Conservation (phyloP, 2,888 invertebrate species). For the Drosophila leonis region DNA sequence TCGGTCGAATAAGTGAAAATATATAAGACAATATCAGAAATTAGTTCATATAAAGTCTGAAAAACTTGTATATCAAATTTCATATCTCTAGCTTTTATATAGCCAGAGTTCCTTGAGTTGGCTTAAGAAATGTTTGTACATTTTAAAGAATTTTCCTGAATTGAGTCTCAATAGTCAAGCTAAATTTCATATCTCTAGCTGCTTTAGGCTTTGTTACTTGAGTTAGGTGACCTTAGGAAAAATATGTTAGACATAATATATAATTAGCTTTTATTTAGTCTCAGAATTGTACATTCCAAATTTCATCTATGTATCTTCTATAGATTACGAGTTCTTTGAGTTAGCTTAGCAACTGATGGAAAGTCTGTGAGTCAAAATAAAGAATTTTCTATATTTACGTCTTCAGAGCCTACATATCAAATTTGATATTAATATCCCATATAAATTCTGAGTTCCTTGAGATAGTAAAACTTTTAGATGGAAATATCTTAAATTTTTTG, state of each 20-base stretch:
- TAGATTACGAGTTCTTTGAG: neutral
- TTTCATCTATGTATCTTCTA: neutral
- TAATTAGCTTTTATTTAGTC: fast-evolving
- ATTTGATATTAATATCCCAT: neutral
- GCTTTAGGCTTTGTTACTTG: neutral
- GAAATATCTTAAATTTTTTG: neutral
- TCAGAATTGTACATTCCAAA: neutral
- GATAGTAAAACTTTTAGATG: neutral
- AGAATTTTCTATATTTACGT: fast-evolving
- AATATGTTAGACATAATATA: neutral
- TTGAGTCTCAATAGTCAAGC: neutral
- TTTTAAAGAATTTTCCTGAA: neutral
- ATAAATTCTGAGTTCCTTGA: neutral
- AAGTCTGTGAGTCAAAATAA: fast-evolving
- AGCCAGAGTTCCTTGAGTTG: neutral
- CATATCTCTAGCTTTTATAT: neutral
- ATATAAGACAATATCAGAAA: too few relatives aligned
- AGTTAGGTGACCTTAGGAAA: neutral
- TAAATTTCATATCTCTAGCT: neutral
- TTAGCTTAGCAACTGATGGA: neutral
- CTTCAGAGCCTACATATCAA: too few relatives aligned
- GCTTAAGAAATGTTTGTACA: too few relatives aligned
- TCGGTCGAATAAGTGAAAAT: too few relatives aligned
- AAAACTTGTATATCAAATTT: neutral
- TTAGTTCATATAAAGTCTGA: too few relatives aligned